Base-by-base conservation (phyloP, 92 coral and sea anemone genomes). In the Epizoanthus fatuus region DNA sequence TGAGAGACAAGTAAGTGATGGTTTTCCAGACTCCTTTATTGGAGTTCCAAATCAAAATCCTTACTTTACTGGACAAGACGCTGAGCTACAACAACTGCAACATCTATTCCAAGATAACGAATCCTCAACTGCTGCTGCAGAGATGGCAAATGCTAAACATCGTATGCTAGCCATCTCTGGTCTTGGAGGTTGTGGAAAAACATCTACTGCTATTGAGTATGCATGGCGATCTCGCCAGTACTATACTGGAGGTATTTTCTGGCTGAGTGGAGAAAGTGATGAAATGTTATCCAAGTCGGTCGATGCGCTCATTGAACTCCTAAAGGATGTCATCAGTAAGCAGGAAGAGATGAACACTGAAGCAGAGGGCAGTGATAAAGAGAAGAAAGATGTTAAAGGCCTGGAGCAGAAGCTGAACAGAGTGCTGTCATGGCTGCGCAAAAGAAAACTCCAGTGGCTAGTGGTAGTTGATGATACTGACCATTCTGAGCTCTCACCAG, bases 111-210 rank as follows among this genome's bases (percentile, higher is more conserved):
- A 25, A 59, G 53, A 7, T 2, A 19, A 1, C 6, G 37, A 52
- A 9, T 16, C 51, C 32, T 7, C n/a, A 75, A 0, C 53, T 15
- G 67, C 10, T 32, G 63, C 64, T 52, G 19, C 40, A 52, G 63
- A 3, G 19, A 45, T 25, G 4, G 19, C 63, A 73, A 17, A 63
- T 52, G 65, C 3, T 52, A 53, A 75, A 29, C 80, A 56, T 35
- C 59, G 60, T 10, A 13, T 75, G 20, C 4, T 75, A 14, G 90
- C 84, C 13, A 86, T 86, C 22, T 84, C 90, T 32, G 92, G 92
- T 4, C 79, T 89, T 10, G 92, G 92, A 8, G 94, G 91, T 40
- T 75, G 77, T 49, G 94, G 94, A 0, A 91, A 91, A 59, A 87
- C 94, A 57, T 69, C 86, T 14, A 90, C 80, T 7, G 94, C 88